Evolutionary conservation across 2,797 vertebrate genomes (phyloP), one percentile per base, ranked within the genome.

Genomic region (Emydoidea blandingii): DNA sequence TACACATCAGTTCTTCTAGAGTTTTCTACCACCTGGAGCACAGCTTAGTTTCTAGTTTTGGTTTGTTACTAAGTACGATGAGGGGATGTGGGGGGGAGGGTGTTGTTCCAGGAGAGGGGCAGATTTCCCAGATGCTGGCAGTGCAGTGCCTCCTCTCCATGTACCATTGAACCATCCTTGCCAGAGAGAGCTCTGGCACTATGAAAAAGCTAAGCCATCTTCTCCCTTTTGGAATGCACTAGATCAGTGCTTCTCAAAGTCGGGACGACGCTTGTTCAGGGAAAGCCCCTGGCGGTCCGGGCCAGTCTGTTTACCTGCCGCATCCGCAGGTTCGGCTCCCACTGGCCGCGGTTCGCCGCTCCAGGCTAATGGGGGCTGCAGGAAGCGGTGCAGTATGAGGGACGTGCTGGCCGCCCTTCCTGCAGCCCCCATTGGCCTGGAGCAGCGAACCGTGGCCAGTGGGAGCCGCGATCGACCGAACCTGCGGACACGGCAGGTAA

Each of bases 1-100:
- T 76, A 1, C 41, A 12, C 0, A 1, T 62, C 15, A 14, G 44
- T 79, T 80, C 53, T 62, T 8, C 49, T 23, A 89, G 2, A 14
- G 0, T 34, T 90, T 49, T 62, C 92, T 83, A 34, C 83, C 37
- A 85, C 21, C 0, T 0, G 57, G 52, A 62, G 84, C 0, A 0
- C 41, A 7, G 34, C 25, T 25, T n/a, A 88, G 34, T 62, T 91
- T 53, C 56, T 50, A 31, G 80, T 18, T 68, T 23, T 25, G 2
- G 3, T 4, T 54, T 76, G 27, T 34, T 11, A 86, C 27, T 2
- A 0, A n/a, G 56, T n/a, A 3, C 0, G 12, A 29, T 27, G 72
- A 12, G 41, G 68, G 14, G 5, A 5, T 41, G 41, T 0, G 0
- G 10, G 49, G 52, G 6, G 6, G 56, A 4, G 31, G 2, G 7